These are phyloP conservation scores for Epinotia demarniana DNA, from an alignment of 2,888 invertebrate genomes.

Conservation along the genomic window DNA sequence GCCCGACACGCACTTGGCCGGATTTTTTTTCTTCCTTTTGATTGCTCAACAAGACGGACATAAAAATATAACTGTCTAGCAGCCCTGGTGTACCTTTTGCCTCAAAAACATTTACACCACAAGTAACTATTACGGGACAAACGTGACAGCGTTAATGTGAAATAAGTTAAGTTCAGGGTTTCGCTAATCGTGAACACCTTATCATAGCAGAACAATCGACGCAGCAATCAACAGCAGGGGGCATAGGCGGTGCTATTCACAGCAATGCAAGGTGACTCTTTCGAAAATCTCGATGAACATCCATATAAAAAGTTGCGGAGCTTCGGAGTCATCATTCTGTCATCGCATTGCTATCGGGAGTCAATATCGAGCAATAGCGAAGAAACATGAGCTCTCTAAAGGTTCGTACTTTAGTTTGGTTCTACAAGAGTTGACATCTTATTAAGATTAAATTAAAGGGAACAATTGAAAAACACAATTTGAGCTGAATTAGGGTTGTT, in stretches of 20 bases:
- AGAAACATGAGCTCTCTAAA: slow-evolving; percentile 53
- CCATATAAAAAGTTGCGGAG: slow-evolving; percentile 64
- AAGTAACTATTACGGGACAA: neutral
- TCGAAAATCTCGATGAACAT: slow-evolving; percentile 44
- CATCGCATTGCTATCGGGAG: slow-evolving; percentile 50
- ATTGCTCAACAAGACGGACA: too few species aligned
- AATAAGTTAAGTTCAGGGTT: slow-evolving; percentile 33
- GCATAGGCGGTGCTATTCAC: slow-evolving; percentile 56
- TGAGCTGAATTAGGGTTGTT: too few species aligned
- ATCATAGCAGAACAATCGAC: slow-evolving; percentile 48
- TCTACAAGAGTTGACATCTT: neutral
- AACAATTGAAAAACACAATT: too few species aligned
- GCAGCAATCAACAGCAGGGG: slow-evolving; percentile 58
- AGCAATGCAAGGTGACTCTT: slow-evolving; percentile 52
- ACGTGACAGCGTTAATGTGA: slow-evolving; percentile 5
- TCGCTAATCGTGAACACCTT: slow-evolving; percentile 38
- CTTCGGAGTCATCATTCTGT: slow-evolving; percentile 59
- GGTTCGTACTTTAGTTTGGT: slow-evolving; percentile 48
- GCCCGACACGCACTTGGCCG: too few species aligned
- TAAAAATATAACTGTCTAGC: too few species aligned
- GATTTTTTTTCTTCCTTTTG: too few species aligned
- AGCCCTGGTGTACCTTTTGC: too few species aligned
- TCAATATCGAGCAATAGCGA: slow-evolving; percentile 43
- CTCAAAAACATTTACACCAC: neutral
- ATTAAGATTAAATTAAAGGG: too few species aligned